Evolutionary conservation across 1,140 invertebrate species (phyloP).

Genomic region (Ceratoteleas bidentatus): DNA sequence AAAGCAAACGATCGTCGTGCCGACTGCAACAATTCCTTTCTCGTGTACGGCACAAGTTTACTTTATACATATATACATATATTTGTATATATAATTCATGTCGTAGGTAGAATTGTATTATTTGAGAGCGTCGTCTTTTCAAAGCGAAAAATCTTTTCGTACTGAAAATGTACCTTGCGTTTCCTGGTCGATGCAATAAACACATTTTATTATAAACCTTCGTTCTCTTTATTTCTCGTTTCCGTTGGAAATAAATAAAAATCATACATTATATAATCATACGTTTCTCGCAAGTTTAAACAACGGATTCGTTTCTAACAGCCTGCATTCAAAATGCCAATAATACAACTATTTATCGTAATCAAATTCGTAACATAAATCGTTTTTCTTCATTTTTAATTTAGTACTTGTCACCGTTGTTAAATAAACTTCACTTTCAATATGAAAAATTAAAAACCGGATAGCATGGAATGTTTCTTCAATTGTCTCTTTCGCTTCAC

Average conservation of each 20-base stretch:
- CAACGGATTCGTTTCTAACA: too few species aligned
- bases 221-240: not conserved
- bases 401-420: too few species aligned
- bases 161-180: conserved; percentile 49
- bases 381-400: too few species aligned
- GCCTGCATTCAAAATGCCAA: too few species aligned
- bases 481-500: not conserved
- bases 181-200: conserved; percentile 62
- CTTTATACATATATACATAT: conserved; percentile 48
- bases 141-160: conserved; percentile 39
- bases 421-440: conserved; percentile 17
- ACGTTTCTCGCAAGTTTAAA: too few species aligned
- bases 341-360: too few species aligned
- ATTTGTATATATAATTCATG: conserved; percentile 43
- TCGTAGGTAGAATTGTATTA: conserved; percentile 49
- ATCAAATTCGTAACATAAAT: too few species aligned
- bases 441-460: not conserved
- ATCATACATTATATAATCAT: too few species aligned
- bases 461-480: too few species aligned
- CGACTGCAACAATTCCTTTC: conserved; percentile 20
- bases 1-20: conserved; percentile 19
- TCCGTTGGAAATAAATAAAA: not conserved
- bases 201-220: conserved; percentile 51
- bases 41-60: conserved; percentile 52
- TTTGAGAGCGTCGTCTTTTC: conserved; percentile 30